Evolutionary conservation across 1,140 invertebrate species (phyloP), one percentile per base, ranked within the genome.

Genomic region (Ceratina australensis): DNA sequence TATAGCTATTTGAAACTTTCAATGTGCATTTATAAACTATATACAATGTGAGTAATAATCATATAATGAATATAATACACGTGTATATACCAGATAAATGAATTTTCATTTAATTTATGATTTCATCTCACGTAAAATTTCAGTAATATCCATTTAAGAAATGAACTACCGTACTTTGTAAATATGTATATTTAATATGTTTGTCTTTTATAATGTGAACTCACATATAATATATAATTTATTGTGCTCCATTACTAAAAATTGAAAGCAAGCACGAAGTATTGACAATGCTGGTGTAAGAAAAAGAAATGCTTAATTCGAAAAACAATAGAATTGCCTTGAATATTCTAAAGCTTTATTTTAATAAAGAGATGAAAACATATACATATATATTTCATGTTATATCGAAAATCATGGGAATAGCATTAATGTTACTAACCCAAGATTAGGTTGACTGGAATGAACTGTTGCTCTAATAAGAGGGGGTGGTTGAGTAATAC

Each of bases 401-500:
- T 65, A 81, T n/a, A n/a, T n/a, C n/a, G n/a, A n/a, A n/a, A n/a
- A n/a, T n/a, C n/a, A n/a, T n/a, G n/a, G n/a, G n/a, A n/a, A n/a
- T n/a, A n/a, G n/a, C n/a, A n/a, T 68, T 63, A 75, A 54, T 50
- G 50, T 74, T 65, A 81, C 89, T 92, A 87, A 93, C 93, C 91
- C 91, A 72, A 93, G 85, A 82, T 90, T 91, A 20, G 91, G 89
- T 82, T 92, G 91, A 87, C 85, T 92, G 78, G 90, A 89, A 80
- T 93, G 89, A 71, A 87, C 89, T 50, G 93, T 92, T 67, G 92
- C 91, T 89, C 93, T 90, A 72, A 94, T 91, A 79, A 94, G 91
- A 86, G 93, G 93, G 75, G 93, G 92, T 87, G 93, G 93, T 86
- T 93, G 93, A 79, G 92, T 88, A 77, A 92, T 89, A 78, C 88